phyloP scores from a whole-genome alignment of 2,113 vertebrate genomes.

The Gallinago paraguaiae region DNA sequence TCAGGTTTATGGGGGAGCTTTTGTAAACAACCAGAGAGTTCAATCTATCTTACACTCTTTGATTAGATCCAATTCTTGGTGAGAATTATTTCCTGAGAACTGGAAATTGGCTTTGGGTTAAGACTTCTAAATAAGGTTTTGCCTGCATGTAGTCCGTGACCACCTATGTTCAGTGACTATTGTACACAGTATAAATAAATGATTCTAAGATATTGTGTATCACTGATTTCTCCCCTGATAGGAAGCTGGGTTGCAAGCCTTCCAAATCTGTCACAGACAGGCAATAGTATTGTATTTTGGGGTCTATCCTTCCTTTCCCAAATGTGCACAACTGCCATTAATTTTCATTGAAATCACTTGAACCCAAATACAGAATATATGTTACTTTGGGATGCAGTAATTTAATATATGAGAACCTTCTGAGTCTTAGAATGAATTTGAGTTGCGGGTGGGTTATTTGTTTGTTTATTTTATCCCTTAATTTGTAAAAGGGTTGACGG shows the following conservation, averaged over 20 bases:
- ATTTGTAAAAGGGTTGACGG: conserved; percentile 39
- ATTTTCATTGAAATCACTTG: conserved; percentile 31
- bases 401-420: conserved; percentile 22
- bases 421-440: conserved; percentile 7
- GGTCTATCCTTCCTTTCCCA: neutral
- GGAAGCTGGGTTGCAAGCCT: neutral
- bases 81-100: conserved; percentile 32
- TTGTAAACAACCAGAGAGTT: conserved; percentile 13
- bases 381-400: neutral
- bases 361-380: conserved; percentile 21
- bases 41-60: neutral
- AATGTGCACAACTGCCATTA: conserved; percentile 18
- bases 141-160: neutral
- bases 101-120: neutral
- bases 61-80: neutral
- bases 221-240: conserved; percentile 5
- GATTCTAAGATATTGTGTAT: neutral
- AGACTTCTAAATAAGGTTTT: conserved; percentile 26
- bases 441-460: conserved; percentile 26
- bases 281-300: neutral
- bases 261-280: neutral
- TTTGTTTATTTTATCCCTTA: conserved; percentile 58
- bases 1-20: conserved; percentile 1
- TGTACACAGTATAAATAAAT: conserved; percentile 6
- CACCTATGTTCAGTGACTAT: neutral